Evolutionary conservation across 2,113 vertebrate species (phyloP).

Genomic region (Tapirus terrestris): DNA sequence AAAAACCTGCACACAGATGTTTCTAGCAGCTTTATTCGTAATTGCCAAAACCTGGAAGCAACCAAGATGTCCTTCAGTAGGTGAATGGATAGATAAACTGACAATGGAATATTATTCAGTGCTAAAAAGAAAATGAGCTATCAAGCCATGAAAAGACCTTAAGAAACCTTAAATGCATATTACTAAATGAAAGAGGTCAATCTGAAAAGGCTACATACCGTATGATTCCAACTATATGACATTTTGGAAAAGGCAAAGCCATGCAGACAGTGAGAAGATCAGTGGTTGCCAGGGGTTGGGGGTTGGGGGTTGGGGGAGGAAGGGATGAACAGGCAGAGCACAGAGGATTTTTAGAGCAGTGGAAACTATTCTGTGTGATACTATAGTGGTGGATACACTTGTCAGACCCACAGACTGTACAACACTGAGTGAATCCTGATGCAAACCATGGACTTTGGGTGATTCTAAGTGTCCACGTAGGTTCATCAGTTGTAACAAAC

Average conservation of each 20-base stretch:
- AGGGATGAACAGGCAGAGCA: background rate
- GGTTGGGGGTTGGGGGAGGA: background rate
- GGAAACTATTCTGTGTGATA: background rate
- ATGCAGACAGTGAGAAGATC: background rate
- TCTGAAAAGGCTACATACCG: background rate
- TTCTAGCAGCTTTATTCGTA: background rate
- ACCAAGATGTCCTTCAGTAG: background rate
- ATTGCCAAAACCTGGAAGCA: background rate
- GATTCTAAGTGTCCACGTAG: accelerated
- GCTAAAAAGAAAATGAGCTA: background rate
- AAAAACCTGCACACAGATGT: background rate
- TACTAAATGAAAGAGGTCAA: background rate
- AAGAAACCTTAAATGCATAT: no score
- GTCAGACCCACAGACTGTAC: background rate
- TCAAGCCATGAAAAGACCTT: background rate
- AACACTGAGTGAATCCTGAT: background rate
- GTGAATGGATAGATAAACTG: background rate
- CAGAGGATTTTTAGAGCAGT: background rate
- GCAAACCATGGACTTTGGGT: background rate
- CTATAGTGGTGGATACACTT: background rate
- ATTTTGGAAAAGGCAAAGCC: background rate
- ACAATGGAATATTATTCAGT: background rate
- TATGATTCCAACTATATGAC: background rate
- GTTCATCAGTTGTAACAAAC: accelerated
- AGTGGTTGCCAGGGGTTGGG: background rate